phyloP scores from a whole-genome alignment of 2,797 vertebrate species.

The Rhabdophis nuchalis region DNA sequence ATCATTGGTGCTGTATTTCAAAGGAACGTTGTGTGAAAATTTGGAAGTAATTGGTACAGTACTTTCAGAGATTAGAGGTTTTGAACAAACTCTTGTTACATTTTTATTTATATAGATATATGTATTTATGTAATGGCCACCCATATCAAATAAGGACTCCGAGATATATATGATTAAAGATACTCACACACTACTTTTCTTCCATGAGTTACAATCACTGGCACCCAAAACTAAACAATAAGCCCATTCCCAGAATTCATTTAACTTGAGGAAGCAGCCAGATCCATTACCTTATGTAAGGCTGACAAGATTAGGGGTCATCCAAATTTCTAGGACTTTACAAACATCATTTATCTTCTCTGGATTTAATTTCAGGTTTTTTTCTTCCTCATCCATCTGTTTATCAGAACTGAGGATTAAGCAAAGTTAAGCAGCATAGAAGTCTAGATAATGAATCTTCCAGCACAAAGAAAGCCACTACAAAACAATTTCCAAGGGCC shows the following conservation, averaged over 20 bases:
- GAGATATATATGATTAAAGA: not conserved
- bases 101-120: too few species aligned
- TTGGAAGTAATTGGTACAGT: too few species aligned
- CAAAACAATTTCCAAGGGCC: not conserved
- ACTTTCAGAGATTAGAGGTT: too few species aligned
- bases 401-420: not conserved
- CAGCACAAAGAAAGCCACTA: not conserved
- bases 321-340: not conserved
- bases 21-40: too few species aligned
- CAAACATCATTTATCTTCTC: not conserved
- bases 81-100: too few species aligned
- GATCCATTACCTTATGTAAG: not conserved
- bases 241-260: not conserved
- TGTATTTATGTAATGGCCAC: not conserved
- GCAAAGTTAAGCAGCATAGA: not conserved
- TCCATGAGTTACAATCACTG: not conserved
- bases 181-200: not conserved
- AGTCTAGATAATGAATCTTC: not conserved
- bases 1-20: too few species aligned
- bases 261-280: not conserved
- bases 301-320: not conserved
- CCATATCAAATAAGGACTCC: not conserved
- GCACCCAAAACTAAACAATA: not conserved
- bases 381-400: not conserved
- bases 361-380: not conserved